Evolutionary conservation across 2,113 vertebrate species (phyloP).

Genomic region (Grammomys dolichurus): DNA sequence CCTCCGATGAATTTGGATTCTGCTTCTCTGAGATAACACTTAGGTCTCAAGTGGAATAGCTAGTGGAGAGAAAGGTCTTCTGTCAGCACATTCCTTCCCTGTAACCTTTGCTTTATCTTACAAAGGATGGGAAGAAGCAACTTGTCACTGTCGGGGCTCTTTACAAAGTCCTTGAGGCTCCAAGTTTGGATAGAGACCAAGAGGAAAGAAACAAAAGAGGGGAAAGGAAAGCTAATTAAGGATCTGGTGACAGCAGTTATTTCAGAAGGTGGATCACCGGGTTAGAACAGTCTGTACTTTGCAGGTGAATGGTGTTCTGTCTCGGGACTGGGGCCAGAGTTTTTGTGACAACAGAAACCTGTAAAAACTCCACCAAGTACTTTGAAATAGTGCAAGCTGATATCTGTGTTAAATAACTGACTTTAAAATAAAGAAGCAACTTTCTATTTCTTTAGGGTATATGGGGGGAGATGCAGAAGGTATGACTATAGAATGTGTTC

Average conservation of each 20-base stretch:
- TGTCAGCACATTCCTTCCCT: slow-evolving; percentile 6
- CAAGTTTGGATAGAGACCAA: slow-evolving; percentile 29
- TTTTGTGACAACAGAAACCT: slow-evolving; percentile 17
- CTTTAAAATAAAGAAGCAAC: background rate
- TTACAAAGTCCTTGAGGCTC: background rate
- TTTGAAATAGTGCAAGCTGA: background rate
- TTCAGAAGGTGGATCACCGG: background rate
- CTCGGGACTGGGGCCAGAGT: background rate
- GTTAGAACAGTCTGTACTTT: background rate
- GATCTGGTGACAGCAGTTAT: background rate
- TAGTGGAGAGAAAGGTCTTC: background rate
- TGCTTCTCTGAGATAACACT: slow-evolving; percentile 56
- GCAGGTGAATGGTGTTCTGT: background rate
- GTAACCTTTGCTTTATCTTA: background rate
- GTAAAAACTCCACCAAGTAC: background rate
- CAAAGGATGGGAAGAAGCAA: background rate
- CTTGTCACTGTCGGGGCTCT: background rate
- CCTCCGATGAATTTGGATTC: background rate
- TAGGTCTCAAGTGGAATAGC: slow-evolving; percentile 32
- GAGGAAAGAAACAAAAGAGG: background rate
- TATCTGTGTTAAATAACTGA: background rate
- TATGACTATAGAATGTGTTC: background rate
- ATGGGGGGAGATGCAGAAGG: background rate
- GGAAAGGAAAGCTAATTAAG: slow-evolving; percentile 8
- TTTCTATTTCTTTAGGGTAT: background rate